A percentile compares a stretch with the other conserved stretches of the same genome.
Conservation (phyloP, 2,113 vertebrate genomes). For the Cebidichthys violaceus region DNA sequence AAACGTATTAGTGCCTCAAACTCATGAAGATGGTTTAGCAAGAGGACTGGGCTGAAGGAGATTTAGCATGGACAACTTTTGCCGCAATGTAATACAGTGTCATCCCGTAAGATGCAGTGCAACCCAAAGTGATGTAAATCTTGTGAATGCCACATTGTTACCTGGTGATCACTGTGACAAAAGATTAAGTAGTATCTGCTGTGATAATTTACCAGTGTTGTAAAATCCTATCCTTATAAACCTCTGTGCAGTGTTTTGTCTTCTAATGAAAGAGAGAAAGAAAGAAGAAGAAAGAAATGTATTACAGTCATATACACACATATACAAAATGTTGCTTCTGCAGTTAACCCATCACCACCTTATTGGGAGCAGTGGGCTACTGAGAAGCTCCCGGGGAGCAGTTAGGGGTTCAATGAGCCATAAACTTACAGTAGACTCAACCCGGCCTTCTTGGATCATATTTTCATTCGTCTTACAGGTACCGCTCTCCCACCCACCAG, state of each 20-base stretch:
- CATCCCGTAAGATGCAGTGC: background rate
- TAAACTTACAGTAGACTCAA: background rate
- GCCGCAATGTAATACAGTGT: background rate
- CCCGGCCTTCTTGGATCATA: background rate
- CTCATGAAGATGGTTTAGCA: background rate
- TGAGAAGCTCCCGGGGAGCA: too few species aligned
- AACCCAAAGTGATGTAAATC: background rate
- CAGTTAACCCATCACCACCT: too few species aligned
- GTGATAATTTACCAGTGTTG: background rate
- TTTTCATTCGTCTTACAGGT: background rate
- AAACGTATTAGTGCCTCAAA: background rate
- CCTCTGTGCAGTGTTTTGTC: background rate
- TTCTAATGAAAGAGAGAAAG: too few species aligned
- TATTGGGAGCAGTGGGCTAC: too few species aligned
- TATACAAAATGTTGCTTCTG: too few species aligned
- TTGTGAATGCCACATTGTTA: background rate
- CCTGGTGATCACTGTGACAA: background rate
- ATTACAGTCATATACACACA: too few species aligned
- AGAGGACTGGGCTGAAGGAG: background rate
- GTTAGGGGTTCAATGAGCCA: too few species aligned
- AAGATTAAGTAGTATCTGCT: background rate
- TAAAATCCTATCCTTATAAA: background rate
- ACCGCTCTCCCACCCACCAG: background rate
- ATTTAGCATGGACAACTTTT: background rate
- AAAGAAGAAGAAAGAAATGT: too few species aligned